These are phyloP conservation scores for Amiota mariae DNA, from an alignment of 2,888 invertebrate species.

Conservation along the genomic window DNA sequence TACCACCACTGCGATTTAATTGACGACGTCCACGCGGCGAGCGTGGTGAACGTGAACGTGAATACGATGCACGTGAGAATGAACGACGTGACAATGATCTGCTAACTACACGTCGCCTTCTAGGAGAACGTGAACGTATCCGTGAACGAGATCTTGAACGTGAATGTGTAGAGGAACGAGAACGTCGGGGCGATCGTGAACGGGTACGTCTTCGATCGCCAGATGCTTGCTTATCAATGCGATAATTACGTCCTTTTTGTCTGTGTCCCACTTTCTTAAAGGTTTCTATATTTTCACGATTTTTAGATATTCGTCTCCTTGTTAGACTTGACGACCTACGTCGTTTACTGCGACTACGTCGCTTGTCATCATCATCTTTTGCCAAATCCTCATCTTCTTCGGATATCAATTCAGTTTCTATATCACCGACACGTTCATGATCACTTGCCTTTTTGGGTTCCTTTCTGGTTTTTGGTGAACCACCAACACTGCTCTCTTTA, in stretches of 20 bases:
- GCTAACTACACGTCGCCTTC: background rate
- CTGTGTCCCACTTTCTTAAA: conserved; percentile 89
- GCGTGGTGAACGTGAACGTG: conserved; percentile 44
- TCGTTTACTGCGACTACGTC: conserved; percentile 44
- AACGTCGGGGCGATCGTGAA: conserved; percentile 36
- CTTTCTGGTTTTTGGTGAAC: background rate
- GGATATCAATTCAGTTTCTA: conserved; percentile 84
- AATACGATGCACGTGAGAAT: conserved; percentile 41
- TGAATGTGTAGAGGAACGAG: conserved; percentile 48
- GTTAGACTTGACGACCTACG: conserved; percentile 38
- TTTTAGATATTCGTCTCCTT: conserved; percentile 46
- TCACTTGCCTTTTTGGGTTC: conserved; percentile 24
- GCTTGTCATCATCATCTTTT: conserved; percentile 49
- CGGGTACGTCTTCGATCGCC: conserved; percentile 43
- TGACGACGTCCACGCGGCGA: conserved; percentile 43
- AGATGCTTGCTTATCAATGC: conserved; percentile 77
- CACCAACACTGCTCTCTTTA: background rate
- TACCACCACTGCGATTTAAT: conserved; percentile 60
- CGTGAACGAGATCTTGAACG: conserved; percentile 44
- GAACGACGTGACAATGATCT: conserved; percentile 34
- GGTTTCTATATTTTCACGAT: conserved; percentile 74
- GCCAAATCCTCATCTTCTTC: conserved; percentile 78
- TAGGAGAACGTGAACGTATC: conserved; percentile 45
- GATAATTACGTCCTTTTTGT: conserved; percentile 85
- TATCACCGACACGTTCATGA: conserved; percentile 51